Conservation (phyloP, 1,140 invertebrate species). For the Contarinia nasturtii region DNA sequence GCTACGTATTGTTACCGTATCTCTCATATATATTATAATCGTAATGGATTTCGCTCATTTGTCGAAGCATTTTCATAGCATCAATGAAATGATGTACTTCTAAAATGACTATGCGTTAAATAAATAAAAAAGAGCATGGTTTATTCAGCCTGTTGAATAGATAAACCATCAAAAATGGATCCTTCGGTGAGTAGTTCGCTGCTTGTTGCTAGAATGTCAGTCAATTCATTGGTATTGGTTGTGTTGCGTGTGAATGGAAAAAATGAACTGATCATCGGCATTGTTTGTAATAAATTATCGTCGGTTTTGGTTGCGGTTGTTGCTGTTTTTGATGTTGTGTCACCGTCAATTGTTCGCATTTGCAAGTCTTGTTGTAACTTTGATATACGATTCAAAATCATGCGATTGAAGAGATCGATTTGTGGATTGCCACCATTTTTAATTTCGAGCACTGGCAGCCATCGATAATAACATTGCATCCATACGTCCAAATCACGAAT, state of each 20-base stretch:
- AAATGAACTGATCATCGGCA: constrained; percentile 26
- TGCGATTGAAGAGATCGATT: constrained; percentile 35
- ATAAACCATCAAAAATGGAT: constrained; percentile 21
- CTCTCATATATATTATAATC: no score
- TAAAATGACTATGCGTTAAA: no score
- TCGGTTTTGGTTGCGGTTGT: constrained; percentile 4
- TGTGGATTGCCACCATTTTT: constrained; percentile 51
- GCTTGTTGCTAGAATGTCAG: constrained; percentile 18
- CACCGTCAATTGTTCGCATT: constrained; percentile 16
- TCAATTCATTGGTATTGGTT: constrained; percentile 18
- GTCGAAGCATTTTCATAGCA: no score
- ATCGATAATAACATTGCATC: constrained; percentile 76
- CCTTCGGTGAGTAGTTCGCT: constrained; percentile 14
- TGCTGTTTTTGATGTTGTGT: constrained; percentile 3
- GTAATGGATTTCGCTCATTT: no score
- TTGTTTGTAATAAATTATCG: not conserved
- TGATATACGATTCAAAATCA: constrained; percentile 34
- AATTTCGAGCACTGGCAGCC: constrained; percentile 67
- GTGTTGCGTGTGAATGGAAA: constrained; percentile 26
- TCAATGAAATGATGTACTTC: no score
- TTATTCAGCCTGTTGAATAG: constrained; percentile 10
- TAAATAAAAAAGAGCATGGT: no score
- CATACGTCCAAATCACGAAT: constrained; percentile 54
- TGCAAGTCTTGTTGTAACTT: constrained; percentile 25
- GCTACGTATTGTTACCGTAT: no score